phyloP scores from a whole-genome alignment of 2,888 invertebrate genomes.

The Dorcus hopei region DNA sequence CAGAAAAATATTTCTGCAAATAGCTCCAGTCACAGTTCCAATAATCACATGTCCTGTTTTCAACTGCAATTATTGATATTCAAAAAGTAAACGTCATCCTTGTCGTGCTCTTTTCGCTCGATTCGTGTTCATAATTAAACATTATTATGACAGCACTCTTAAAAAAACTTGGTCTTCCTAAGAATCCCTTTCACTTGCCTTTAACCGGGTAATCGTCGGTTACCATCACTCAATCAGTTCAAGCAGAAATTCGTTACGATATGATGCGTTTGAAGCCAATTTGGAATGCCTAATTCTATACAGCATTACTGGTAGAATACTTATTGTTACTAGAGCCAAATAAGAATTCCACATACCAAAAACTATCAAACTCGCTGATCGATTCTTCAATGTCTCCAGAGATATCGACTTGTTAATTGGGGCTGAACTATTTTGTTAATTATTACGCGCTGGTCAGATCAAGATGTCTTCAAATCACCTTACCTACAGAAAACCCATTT shows the following conservation, averaged over 20 bases:
- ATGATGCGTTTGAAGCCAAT: background rate
- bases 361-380: background rate
- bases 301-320: background rate
- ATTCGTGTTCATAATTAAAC: no score
- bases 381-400: background rate
- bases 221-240: background rate
- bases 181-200: no score
- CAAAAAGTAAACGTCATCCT: no score
- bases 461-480: background rate
- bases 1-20: no score
- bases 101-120: no score
- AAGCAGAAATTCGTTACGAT: background rate
- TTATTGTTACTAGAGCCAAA: no score
- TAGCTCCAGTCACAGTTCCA: no score
- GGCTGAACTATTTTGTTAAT: background rate
- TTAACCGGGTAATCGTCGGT: background rate
- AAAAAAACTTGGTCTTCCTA: no score
- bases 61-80: no score
- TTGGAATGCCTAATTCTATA: background rate
- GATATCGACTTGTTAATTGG: constrained; percentile 5
- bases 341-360: background rate
- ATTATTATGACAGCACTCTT: no score
- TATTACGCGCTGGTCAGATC: background rate
- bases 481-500: background rate
- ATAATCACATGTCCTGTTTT: no score